Evolutionary conservation across 2,113 vertebrate genomes (phyloP).

Genomic region (Chaetorhynchus papuensis): DNA sequence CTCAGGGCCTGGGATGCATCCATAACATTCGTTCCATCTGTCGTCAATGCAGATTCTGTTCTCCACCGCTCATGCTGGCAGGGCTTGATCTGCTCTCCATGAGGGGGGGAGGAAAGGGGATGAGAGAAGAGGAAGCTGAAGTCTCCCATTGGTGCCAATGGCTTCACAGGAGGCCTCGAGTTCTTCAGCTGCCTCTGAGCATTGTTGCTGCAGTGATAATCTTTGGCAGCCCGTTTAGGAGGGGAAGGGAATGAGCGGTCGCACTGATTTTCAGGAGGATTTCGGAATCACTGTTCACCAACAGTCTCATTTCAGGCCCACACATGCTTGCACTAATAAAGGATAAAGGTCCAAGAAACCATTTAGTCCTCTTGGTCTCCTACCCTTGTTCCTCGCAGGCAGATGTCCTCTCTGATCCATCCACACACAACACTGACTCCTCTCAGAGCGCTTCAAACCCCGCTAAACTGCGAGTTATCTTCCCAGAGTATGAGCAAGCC

Average conservation of each 20-base stretch:
- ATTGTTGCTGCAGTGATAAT: slow-evolving; percentile 28
- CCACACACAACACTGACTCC: neutral
- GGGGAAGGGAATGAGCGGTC: neutral
- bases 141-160: slow-evolving; percentile 24
- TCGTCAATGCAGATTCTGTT: slow-evolving; percentile 40
- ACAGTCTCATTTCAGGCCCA: neutral
- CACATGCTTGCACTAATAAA: neutral
- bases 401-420: neutral
- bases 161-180: slow-evolving; percentile 32
- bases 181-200: slow-evolving; percentile 46
- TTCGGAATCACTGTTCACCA: neutral
- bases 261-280: neutral
- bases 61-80: neutral
- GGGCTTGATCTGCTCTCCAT: neutral
- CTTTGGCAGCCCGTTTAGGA: neutral
- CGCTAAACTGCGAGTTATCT: neutral
- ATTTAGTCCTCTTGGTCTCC: neutral
- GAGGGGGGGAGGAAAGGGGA: neutral
- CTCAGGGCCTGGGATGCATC: slow-evolving; percentile 42
- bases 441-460: neutral
- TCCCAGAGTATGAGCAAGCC: neutral
- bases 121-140: slow-evolving; percentile 13
- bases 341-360: neutral
- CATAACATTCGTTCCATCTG: slow-evolving; percentile 62
- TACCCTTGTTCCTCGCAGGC: neutral